A percentile compares a stretch with the other conserved stretches of the same genome.
Evolutionary conservation across 1,140 invertebrate genomes (phyloP).

Genomic region (Thrips palmi): DNA sequence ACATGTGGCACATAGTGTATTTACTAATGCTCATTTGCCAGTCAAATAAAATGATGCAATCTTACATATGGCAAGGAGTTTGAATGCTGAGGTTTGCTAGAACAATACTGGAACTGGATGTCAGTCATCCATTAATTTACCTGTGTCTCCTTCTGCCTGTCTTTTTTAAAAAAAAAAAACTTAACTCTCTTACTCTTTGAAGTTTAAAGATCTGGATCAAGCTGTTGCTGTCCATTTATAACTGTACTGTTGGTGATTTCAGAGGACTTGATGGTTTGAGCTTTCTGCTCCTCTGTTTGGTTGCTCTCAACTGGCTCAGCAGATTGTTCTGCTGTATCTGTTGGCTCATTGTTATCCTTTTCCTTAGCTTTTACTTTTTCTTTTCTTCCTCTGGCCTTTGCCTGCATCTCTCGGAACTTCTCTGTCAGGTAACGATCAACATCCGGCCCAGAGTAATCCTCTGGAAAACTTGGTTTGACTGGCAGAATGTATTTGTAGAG

Average conservation of each 20-base stretch:
- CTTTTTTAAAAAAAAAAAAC: too few relatives aligned
- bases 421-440: conserved; percentile 65
- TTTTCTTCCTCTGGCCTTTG: conserved; percentile 36
- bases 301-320: too few relatives aligned
- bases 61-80: too few relatives aligned
- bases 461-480: conserved; percentile 66
- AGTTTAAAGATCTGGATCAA: conserved; percentile 10
- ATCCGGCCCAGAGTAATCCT: conserved; percentile 66
- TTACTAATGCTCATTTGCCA: too few relatives aligned
- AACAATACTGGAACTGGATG: too few relatives aligned
- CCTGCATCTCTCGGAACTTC: conserved; percentile 68
- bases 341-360: conserved; percentile 17
- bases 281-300: conserved; percentile 12
- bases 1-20: too few relatives aligned
- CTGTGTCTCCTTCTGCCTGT: too few relatives aligned
- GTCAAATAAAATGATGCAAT: too few relatives aligned
- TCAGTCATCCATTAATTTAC: too few relatives aligned
- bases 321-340: conserved; percentile 5
- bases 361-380: conserved; percentile 18
- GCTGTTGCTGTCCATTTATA: conserved; percentile 2
- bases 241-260: conserved; percentile 10
- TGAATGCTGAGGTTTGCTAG: too few relatives aligned
- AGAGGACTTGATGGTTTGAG: conserved; percentile 9
- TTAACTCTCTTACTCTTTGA: conserved; percentile 16
- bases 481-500: conserved; percentile 75